Percentiles rank a stretch among this genome's conserved stretches.
These are phyloP conservation scores for Tylochromis polylepis DNA, from an alignment of 2,113 vertebrate genomes.

Conservation along the genomic window DNA sequence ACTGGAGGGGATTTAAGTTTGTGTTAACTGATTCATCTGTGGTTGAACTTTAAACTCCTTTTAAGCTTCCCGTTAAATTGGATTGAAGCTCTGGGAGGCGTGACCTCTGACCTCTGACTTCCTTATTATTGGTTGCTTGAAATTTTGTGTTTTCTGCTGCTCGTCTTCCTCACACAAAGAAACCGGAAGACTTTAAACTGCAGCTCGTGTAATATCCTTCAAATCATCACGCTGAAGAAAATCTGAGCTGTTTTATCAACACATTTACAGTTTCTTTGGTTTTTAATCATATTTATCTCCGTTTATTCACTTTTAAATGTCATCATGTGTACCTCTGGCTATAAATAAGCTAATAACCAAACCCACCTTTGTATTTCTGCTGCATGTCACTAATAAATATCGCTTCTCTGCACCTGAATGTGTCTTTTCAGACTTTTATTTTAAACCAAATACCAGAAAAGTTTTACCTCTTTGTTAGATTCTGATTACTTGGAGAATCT, in stretches of 20 bases:
- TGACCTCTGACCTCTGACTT: neutral
- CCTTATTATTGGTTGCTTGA: neutral
- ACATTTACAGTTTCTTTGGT: neutral
- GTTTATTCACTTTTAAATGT: neutral
- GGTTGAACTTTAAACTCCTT: conserved; percentile 10
- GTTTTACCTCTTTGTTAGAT: neutral
- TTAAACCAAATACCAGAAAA: neutral
- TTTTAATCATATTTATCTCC: fast-evolving
- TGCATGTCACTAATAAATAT: neutral
- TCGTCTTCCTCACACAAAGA: neutral
- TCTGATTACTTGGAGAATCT: no score
- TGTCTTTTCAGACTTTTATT: neutral
- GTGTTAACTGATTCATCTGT: conserved; percentile 7
- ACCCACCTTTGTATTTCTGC: neutral
- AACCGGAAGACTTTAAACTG: neutral
- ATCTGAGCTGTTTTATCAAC: neutral
- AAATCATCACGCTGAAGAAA: neutral
- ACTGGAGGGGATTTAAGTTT: neutral
- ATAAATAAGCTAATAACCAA: neutral
- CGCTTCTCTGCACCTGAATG: neutral
- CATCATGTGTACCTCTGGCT: neutral
- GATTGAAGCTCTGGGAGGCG: neutral
- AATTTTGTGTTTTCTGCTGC: neutral
- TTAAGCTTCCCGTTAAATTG: conserved; percentile 1
- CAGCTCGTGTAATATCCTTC: neutral